A percentile compares a stretch with the other conserved stretches of the same genome.
These are phyloP conservation scores for Perca fluviatilis DNA, from an alignment of 2,113 vertebrate species.

Conservation along the genomic window DNA sequence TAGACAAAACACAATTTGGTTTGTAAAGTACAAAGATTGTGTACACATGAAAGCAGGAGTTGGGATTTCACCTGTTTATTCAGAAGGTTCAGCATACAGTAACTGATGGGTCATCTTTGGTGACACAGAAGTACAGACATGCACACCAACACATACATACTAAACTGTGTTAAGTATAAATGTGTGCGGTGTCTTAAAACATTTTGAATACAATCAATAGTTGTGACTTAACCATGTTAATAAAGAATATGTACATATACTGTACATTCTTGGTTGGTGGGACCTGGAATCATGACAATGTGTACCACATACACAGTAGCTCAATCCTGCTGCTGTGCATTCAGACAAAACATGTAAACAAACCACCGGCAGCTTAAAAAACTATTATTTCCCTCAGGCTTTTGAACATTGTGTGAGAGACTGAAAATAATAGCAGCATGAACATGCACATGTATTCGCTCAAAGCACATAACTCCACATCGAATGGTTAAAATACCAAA, in stretches of 20 bases:
- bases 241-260: background rate
- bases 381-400: background rate
- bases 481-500: slow-evolving; percentile 1
- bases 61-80: slow-evolving; percentile 68
- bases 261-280: background rate
- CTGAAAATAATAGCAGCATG: background rate
- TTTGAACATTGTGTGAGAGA: background rate
- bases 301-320: background rate
- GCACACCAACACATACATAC: background rate
- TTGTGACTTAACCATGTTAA: background rate
- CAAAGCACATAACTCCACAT: background rate
- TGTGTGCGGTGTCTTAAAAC: background rate
- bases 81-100: background rate
- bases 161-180: background rate
- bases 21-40: slow-evolving; percentile 16
- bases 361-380: background rate
- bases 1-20: background rate
- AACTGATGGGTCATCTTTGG: background rate
- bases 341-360: background rate
- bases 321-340: background rate
- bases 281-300: background rate
- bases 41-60: slow-evolving; percentile 79
- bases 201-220: background rate
- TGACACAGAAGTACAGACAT: background rate
- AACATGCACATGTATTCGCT: background rate